Percentiles rank a stretch among this genome's conserved stretches.
phyloP scores from a whole-genome alignment of 2,888 invertebrate species.

The Spisula solida region DNA sequence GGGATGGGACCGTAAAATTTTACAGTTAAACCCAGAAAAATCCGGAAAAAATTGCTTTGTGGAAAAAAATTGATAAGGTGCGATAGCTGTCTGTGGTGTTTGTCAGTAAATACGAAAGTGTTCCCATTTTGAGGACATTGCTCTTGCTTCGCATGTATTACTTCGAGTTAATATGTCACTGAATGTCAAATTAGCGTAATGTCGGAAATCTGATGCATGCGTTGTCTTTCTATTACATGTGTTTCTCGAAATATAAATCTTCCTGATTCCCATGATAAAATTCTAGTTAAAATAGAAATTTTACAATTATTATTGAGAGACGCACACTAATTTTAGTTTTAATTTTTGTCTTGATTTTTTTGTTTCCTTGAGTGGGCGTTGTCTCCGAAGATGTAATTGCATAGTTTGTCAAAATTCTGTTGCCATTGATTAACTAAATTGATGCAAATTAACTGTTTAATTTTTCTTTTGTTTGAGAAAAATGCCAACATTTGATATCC shows the following conservation, averaged over 20 bases:
- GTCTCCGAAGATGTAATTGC: not conserved
- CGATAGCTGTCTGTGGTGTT: not conserved
- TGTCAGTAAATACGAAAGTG: not conserved
- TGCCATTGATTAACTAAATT: not conserved
- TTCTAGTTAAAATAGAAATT: slow-evolving; percentile 11
- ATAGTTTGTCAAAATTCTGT: slow-evolving; percentile 11
- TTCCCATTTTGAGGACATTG: not conserved
- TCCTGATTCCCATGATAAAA: slow-evolving; percentile 4
- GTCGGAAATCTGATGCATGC: slow-evolving; percentile 12
- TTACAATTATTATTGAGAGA: slow-evolving; percentile 6
- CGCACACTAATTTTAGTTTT: slow-evolving; percentile 10
- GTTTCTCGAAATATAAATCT: not conserved
- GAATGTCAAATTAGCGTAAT: slow-evolving; percentile 3
- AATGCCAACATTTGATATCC: not conserved
- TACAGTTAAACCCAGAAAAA: not conserved
- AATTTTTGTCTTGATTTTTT: not conserved
- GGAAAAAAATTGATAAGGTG: not conserved
- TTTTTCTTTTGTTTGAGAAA: slow-evolving; percentile 11
- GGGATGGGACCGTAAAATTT: not conserved
- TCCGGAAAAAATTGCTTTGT: not conserved
- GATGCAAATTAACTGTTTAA: slow-evolving; percentile 13
- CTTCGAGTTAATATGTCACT: not conserved
- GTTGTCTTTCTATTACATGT: slow-evolving; percentile 11
- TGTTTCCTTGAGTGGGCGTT: not conserved
- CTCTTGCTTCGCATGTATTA: not conserved